Evolutionary conservation across 2,113 vertebrate species (phyloP).

Genomic region (Suncus etruscus): DNA sequence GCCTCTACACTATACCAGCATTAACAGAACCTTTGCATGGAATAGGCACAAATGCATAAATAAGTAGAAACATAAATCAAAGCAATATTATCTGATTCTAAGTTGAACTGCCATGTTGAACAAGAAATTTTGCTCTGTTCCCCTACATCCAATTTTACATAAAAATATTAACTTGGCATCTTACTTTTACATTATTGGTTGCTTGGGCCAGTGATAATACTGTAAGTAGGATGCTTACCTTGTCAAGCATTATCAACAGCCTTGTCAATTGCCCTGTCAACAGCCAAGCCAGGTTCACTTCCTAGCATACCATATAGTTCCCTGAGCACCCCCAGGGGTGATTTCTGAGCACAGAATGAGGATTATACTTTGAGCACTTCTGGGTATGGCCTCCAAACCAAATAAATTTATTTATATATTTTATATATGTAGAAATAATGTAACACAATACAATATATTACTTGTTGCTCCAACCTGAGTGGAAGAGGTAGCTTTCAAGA

Average conservation of each 20-base stretch:
- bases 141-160: background rate
- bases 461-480: constrained; percentile 12
- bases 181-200: background rate
- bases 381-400: background rate
- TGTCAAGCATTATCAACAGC: too few species aligned
- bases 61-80: constrained; percentile 37
- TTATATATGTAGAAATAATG: background rate
- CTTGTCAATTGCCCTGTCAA: too few species aligned
- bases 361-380: background rate
- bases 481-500: background rate
- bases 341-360: too few species aligned
- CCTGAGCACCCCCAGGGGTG: too few species aligned
- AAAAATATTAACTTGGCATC: constrained; percentile 33
- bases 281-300: too few species aligned
- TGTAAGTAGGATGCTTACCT: too few species aligned
- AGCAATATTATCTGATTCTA: constrained; percentile 31
- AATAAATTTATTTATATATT: background rate
- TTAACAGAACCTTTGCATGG: background rate
- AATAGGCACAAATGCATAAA: background rate
- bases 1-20: constrained; percentile 36
- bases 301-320: too few species aligned
- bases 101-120: constrained; percentile 44
- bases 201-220: too few species aligned
- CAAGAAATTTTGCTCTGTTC: constrained; percentile 18
- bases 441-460: background rate